A percentile compares a stretch with the other conserved stretches of the same genome.
Conservation (phyloP, 2,113 vertebrate genomes). For the Erinaceus europaeus region DNA sequence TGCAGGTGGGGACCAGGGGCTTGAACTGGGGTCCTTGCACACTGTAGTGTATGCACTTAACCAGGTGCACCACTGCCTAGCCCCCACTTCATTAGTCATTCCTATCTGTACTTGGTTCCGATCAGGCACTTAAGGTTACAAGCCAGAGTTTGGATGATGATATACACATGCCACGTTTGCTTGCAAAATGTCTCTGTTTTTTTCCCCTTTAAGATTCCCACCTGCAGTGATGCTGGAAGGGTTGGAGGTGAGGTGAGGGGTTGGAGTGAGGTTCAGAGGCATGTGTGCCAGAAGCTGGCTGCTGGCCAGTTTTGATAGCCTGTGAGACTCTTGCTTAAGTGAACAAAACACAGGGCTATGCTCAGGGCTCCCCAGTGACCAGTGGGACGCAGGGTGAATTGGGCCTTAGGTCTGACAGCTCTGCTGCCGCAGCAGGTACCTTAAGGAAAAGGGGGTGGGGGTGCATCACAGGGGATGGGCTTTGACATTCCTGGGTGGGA, state of each 20-base stretch:
- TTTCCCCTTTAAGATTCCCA: neutral
- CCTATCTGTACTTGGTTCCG: neutral
- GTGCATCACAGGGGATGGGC: neutral
- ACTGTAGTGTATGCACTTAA: too few relatives aligned
- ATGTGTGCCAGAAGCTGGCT: too few relatives aligned
- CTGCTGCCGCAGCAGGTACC: neutral
- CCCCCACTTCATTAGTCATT: conserved; percentile 36
- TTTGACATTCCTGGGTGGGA: fast-evolving
- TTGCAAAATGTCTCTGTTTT: neutral
- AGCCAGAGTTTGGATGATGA: neutral
- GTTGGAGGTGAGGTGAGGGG: neutral
- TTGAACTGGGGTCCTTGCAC: too few relatives aligned
- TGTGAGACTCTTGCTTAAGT: neutral
- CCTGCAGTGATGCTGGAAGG: neutral
- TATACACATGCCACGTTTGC: neutral
- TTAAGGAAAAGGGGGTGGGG: neutral
- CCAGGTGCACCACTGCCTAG: too few relatives aligned
- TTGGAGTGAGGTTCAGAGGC: neutral
- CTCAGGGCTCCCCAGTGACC: neutral
- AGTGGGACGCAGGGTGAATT: fast-evolving
- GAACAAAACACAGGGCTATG: neutral
- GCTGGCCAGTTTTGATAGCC: neutral
- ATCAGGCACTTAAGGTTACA: conserved; percentile 20
- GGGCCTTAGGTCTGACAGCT: neutral
- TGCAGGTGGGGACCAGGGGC: too few relatives aligned